Base-by-base conservation (phyloP, 2,888 invertebrate species). In the Amphipoea lucens region DNA sequence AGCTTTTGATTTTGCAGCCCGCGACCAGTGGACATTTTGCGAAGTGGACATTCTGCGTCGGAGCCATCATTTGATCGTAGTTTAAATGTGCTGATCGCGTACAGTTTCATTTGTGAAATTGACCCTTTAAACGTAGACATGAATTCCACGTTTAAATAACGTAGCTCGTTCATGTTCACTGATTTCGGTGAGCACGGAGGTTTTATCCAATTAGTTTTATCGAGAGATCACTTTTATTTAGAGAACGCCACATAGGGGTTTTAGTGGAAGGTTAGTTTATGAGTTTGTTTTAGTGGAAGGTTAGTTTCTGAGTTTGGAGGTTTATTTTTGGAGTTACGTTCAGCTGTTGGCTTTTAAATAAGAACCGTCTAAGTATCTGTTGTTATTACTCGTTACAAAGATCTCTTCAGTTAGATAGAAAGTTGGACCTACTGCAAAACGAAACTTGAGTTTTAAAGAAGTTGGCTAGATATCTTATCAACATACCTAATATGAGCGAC, bases 181-280 rank as follows among this genome's bases (percentile, higher is more conserved):
- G 79, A 84, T 79, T 79, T 74, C 36, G n/a, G 48, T 40, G 45
- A 67, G 78, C 69, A 71, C 65, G 11, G 40, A 45, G 60, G 63
- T 70, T 68, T 75, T 42, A 81, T 66, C 66, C 60, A 70, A 76
- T 82, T 80, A 68, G 23, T 75, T 75, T 80, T 74, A 80, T 81
- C 82, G n/a, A 23, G 6, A n/a, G 36, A 36, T 81, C 75, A 54
- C 40, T 62, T 54, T 40, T 57, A 70, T 69, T 73, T 81, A 36
- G 42, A 73, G 73, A 73, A n/a, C 42, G 42, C 42, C n/a, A 51
- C 51, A 51, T 36, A 40, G 74, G 20, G 45, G 4, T 81, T 68
- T 74, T 54, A 62, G 20, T 54, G 45, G 12, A 36, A 67, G 14
- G 2, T 23, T 45, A 36, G 12, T 67, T 74, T 45, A 23, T 66